Conservation (phyloP, 1,140 invertebrate genomes). For the Bombus cullumanus region DNA sequence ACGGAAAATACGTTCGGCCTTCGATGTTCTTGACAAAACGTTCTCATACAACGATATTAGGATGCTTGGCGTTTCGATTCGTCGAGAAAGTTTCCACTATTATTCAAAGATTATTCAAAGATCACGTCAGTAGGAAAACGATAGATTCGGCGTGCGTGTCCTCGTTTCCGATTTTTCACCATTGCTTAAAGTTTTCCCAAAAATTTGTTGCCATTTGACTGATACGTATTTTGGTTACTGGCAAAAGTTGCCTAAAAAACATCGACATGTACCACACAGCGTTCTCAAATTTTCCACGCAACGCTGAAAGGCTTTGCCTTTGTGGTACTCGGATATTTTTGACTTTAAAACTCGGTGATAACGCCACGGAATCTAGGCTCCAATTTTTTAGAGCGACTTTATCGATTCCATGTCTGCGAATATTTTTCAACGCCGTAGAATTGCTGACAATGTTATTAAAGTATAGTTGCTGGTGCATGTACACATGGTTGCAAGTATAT, state of each 20-base stretch:
- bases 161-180: neutral
- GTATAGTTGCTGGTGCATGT: neutral
- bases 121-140: neutral
- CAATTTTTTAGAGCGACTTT: neutral
- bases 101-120: neutral
- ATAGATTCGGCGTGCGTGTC: neutral
- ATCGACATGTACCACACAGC: neutral
- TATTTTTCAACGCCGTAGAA: neutral
- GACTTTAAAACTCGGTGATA: neutral
- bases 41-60: neutral
- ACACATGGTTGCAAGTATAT: neutral
- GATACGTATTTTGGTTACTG: neutral
- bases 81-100: neutral
- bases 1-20: neutral
- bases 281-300: neutral
- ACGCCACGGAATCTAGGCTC: neutral
- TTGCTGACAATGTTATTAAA: conserved; percentile 12
- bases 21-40: neutral
- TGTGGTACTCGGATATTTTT: neutral
- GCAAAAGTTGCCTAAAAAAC: neutral
- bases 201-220: neutral
- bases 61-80: neutral
- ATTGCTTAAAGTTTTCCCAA: neutral
- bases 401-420: neutral
- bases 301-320: neutral